These are phyloP conservation scores for Lasiurus cinereus DNA, from an alignment of 2,113 vertebrate genomes.

Conservation along the genomic window DNA sequence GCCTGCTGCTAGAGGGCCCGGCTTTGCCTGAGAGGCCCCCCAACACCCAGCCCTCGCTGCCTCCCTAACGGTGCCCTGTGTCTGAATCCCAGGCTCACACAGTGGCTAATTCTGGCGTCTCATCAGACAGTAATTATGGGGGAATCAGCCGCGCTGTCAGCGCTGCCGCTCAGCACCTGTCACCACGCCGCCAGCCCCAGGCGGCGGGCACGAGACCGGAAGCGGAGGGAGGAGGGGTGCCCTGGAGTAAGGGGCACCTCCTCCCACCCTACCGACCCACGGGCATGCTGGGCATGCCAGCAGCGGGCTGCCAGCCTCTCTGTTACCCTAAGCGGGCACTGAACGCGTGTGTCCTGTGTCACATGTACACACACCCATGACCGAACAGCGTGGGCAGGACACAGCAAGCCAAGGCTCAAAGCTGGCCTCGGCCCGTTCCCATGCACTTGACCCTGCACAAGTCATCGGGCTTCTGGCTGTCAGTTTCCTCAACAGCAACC, in stretches of 20 bases:
- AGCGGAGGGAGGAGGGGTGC: slow-evolving; percentile 54
- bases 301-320: background rate
- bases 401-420: background rate
- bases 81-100: slow-evolving; percentile 74
- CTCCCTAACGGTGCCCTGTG: slow-evolving; percentile 54
- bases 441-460: background rate
- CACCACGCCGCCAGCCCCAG: slow-evolving; percentile 69
- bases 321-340: background rate
- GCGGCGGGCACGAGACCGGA: slow-evolving; percentile 63
- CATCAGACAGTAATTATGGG: slow-evolving; percentile 89
- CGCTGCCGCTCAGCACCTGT: slow-evolving; percentile 83
- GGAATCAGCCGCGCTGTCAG: slow-evolving; percentile 84
- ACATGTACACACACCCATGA: background rate
- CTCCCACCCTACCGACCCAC: background rate
- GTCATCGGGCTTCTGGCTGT: background rate
- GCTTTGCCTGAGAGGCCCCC: slow-evolving; percentile 10
- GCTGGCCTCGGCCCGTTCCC: background rate
- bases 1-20: background rate
- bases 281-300: background rate
- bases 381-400: background rate
- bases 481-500: background rate
- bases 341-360: background rate
- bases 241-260: background rate
- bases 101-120: slow-evolving; percentile 86
- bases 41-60: background rate